Base-by-base conservation (phyloP, 1,140 invertebrate genomes). In the Metopolophium dirhodum region DNA sequence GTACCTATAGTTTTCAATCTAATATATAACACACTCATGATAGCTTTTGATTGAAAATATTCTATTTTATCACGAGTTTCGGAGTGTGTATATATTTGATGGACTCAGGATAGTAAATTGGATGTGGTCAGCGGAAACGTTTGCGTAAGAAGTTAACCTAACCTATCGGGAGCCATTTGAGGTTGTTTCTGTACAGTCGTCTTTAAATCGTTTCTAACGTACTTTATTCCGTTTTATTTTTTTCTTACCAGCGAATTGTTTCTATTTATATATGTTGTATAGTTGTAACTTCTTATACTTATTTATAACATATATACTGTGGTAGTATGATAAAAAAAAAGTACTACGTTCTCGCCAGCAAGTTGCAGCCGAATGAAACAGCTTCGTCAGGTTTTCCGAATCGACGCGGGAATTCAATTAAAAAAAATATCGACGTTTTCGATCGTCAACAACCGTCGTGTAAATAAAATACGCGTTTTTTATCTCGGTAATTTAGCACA, bases 361-460 rank as follows among this genome's bases (percentile, higher is more conserved):
- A 77, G 30, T 77, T n/a, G n/a, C 30, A n/a, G 6, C 8, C 61
- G 14, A 11, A 68, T 68, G 14, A 77, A 77, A 77, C 14, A 77
- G 61, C 61, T 77, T n/a, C 61, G 30, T 77, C 61, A 77, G 61
- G 30, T 35, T 77, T 77, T 77, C 30, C n/a, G 1, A 77, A 77
- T n/a, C 14, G 14, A n/a, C 30, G 14, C 4, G 14, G 61, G 14
- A 77, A 77, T 77, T 77, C 11, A 77, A 77, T 77, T 77, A 68
- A 77, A 77, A 68, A 77, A 68, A n/a, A 68, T 30, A 77, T 77
- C 61, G n/a, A 77, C 61, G 30, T 77, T n/a, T 77, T 77, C n/a
- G 61, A 77, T 77, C 30, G 30, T 77, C 61, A 77, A 77, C 61
- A 77, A 77, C 30, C 61, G 0, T 54, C 20, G 51, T 54, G 51